Evolutionary conservation across 2,797 vertebrate genomes (phyloP).

Genomic region (Euphonia xanthogaster): DNA sequence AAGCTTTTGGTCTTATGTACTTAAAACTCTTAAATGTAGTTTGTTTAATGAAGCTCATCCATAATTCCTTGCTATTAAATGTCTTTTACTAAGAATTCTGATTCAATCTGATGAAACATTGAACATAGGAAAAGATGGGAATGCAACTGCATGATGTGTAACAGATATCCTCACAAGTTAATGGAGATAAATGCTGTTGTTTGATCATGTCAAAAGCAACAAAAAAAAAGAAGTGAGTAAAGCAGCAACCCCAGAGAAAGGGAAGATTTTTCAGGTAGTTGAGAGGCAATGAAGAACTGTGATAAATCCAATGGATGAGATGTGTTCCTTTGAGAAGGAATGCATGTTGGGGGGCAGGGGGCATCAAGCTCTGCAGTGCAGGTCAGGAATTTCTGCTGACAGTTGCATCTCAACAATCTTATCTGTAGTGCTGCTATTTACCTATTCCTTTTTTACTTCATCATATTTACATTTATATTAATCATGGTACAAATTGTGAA

Average conservation of each 20-base stretch:
- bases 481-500: background rate
- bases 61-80: background rate
- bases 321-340: background rate
- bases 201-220: background rate
- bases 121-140: background rate
- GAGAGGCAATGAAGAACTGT: background rate
- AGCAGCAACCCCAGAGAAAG: background rate
- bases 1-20: background rate
- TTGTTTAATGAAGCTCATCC: background rate
- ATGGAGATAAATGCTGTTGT: background rate
- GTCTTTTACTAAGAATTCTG: background rate
- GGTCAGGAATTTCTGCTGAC: background rate
- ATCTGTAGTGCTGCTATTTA: background rate
- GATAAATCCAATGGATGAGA: background rate
- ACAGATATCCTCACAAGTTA: background rate
- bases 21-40: background rate
- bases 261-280: background rate
- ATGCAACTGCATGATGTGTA: background rate
- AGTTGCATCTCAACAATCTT: background rate
- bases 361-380: background rate
- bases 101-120: background rate
- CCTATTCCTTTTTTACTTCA: background rate
- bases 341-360: background rate
- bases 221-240: background rate
- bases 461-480: background rate